phyloP scores from a whole-genome alignment of 2,797 vertebrate genomes.

The Sebastes steindachneri region DNA sequence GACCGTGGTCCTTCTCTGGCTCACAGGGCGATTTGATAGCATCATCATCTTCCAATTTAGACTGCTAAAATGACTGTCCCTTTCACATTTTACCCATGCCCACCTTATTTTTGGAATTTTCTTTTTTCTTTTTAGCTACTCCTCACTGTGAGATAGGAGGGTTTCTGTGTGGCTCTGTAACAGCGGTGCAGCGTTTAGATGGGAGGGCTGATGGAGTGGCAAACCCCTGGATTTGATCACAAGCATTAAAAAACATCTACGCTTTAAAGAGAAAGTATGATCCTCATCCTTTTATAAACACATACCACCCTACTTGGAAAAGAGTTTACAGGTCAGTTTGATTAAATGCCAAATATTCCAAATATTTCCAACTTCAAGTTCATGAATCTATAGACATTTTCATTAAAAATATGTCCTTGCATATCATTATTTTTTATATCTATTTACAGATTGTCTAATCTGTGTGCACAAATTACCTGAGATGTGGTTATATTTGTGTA shows the following conservation, averaged over 20 bases:
- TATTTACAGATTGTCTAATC: background rate
- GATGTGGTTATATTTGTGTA: background rate
- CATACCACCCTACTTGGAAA: background rate
- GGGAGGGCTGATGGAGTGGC: background rate
- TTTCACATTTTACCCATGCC: background rate
- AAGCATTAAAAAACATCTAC: background rate
- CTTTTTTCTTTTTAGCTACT: background rate
- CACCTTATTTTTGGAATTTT: background rate
- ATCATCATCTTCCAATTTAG: conserved; percentile 2
- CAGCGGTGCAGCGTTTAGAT: background rate
- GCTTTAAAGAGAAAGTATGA: background rate
- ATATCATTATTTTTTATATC: background rate
- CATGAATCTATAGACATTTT: background rate
- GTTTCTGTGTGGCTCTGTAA: background rate
- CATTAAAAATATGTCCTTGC: background rate
- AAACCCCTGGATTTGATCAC: background rate
- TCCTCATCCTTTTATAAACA: background rate
- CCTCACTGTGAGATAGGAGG: background rate
- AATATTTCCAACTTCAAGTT: background rate
- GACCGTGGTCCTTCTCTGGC: background rate
- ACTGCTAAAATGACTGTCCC: background rate
- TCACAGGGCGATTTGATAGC: background rate
- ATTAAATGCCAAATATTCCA: background rate
- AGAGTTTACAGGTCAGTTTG: background rate
- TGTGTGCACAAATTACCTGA: background rate